Base-by-base conservation (phyloP, 2,797 vertebrate species). In the Pseudochromis fuscus region DNA sequence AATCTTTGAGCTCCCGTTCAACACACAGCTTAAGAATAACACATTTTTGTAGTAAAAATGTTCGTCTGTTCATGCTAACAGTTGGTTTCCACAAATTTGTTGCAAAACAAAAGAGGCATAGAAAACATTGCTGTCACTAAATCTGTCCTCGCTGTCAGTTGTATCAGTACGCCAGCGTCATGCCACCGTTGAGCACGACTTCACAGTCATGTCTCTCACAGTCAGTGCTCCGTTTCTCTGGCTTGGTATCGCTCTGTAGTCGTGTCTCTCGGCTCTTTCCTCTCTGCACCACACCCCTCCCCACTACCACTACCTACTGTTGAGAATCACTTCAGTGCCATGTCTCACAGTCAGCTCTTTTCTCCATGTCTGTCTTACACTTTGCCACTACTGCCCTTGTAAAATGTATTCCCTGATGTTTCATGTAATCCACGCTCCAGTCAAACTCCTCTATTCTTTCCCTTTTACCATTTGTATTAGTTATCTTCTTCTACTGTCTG, bases 291-390 rank as follows among this genome's bases (percentile, higher is more conserved):
- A 31, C 45, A 68, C 55, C 28, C 59, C 21, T 66, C 49, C 27
- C 50, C 56, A 40, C 59, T 27, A n/a, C 7, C 13, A 0, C 51
- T 40, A 64, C 75, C 55, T 40, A 67, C 84, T 42, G 76, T 82
- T 88, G 83, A 74, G 81, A 85, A 70, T 82, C 74, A 66, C 81
- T 76, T 61, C 23, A 58, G 79, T 81, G 58, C 51, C 60, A 57
- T 68, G 72, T 76, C 68, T 84, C 60, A n/a, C 66, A 61, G 65
- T 66, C 52, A 35, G 60, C 48, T 71, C 68, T 38, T 61, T 60
- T 38, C 55, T 82, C 67, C 23, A 2, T 57, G 59, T 69, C 61
- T 76, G 59, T 50, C 73, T 76, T 50, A 65, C 63, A 73, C 45
- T 73, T 79, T 83, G 62, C 45, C 56, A 45, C 57, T 38, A 15